Evolutionary conservation across 2,888 invertebrate genomes (phyloP).

Genomic region (Volucella bombylans): DNA sequence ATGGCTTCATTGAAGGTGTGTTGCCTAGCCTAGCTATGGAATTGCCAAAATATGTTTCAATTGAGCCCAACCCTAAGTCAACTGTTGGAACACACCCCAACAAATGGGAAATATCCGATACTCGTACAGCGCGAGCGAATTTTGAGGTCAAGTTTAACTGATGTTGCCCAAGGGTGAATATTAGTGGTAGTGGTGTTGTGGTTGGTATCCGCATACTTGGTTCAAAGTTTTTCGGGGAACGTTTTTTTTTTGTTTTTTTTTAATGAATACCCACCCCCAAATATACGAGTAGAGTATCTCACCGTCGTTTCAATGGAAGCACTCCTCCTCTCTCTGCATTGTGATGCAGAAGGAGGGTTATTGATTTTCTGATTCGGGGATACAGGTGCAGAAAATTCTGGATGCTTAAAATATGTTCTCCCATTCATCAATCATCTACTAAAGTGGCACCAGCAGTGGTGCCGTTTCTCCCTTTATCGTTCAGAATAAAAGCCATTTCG

Average conservation of each 20-base stretch:
- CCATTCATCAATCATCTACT: slow-evolving; percentile 67
- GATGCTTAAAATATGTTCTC: slow-evolving; percentile 32
- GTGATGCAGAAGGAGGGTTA: slow-evolving; percentile 12
- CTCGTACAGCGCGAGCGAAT: slow-evolving; percentile 17
- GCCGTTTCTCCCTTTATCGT: slow-evolving; percentile 18
- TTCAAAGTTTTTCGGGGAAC: too few species aligned
- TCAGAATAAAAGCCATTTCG: slow-evolving; percentile 34
- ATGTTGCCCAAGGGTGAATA: slow-evolving; percentile 29
- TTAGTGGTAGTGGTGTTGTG: background rate
- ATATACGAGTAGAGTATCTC: background rate
- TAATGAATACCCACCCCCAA: background rate
- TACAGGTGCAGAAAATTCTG: slow-evolving; percentile 43
- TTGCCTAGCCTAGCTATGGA: slow-evolving; percentile 1
- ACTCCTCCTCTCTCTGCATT: background rate
- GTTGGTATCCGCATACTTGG: too few species aligned
- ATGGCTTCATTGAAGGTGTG: slow-evolving; percentile 58
- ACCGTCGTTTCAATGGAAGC: background rate
- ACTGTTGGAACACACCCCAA: slow-evolving; percentile 1
- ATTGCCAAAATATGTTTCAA: slow-evolving; percentile 14
- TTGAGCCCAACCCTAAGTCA: slow-evolving; percentile 14
- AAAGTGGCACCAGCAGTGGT: slow-evolving; percentile 23
- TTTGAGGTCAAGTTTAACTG: slow-evolving; percentile 72
- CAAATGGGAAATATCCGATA: slow-evolving; percentile 41
- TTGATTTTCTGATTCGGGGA: slow-evolving; percentile 41
- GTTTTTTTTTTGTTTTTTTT: too few species aligned